These are phyloP conservation scores for Hydrotaea diabolus DNA, from an alignment of 2,888 invertebrate genomes.

Conservation along the genomic window DNA sequence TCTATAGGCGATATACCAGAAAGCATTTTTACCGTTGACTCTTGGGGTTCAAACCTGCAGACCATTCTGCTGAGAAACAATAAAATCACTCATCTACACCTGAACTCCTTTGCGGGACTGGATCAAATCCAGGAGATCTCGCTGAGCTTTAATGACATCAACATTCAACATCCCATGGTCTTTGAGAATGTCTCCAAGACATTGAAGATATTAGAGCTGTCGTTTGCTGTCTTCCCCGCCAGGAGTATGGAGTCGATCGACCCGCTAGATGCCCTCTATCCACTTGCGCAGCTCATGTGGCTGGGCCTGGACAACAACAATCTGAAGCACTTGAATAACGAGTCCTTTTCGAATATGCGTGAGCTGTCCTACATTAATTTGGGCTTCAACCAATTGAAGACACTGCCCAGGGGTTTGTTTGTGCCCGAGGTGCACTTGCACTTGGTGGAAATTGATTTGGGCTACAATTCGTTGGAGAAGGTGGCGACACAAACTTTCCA, in stretches of 20 bases:
- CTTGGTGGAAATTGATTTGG: constrained; percentile 89
- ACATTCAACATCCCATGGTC: constrained; percentile 89
- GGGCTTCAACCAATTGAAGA: constrained; percentile 90
- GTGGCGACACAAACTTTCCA: constrained; percentile 87
- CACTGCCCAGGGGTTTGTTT: constrained; percentile 86
- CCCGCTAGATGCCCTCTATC: constrained; percentile 88
- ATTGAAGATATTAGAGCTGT: constrained; percentile 91
- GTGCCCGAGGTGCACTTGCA: constrained; percentile 86
- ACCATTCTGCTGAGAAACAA: constrained; percentile 92
- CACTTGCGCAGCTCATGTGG: constrained; percentile 89
- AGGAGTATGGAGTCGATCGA: constrained; percentile 82
- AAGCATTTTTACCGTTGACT: constrained; percentile 85
- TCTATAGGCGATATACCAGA: constrained; percentile 89
- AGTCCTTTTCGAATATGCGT: constrained; percentile 86
- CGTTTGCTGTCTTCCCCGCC: constrained; percentile 89
- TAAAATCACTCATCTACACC: constrained; percentile 87
- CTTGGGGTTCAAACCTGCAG: constrained; percentile 90
- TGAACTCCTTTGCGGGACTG: constrained; percentile 87
- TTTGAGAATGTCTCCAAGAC: constrained; percentile 89
- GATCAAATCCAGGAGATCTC: constrained; percentile 92
- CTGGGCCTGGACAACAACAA: constrained; percentile 94
- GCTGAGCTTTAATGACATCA: constrained; percentile 94
- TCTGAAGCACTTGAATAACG: constrained; percentile 86
- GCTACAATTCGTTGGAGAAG: constrained; percentile 88
- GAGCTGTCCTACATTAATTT: constrained; percentile 91